Conservation (phyloP, 1,140 invertebrate species). For the Schlechtendalia chinensis region DNA sequence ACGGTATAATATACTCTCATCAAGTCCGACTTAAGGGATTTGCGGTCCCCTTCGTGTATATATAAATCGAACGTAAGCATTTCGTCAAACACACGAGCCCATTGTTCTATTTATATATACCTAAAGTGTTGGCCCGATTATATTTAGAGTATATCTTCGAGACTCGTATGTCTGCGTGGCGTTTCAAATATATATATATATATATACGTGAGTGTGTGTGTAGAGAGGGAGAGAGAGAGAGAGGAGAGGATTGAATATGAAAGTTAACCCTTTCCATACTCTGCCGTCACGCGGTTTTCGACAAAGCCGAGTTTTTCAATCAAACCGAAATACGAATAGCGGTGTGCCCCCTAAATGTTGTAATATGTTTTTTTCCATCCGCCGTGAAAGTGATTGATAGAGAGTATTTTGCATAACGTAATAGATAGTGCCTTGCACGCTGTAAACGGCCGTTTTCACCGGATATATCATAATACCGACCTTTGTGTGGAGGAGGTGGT, state of each 20-base stretch:
- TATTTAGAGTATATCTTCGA: conserved; percentile 3
- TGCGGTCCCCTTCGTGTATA: neutral
- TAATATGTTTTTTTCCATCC: conserved; percentile 18
- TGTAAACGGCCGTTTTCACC: conserved; percentile 5
- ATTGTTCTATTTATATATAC: conserved; percentile 17
- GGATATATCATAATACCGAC: neutral
- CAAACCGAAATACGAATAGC: conserved; percentile 6
- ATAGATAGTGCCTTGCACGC: conserved; percentile 5
- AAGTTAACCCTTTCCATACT: conserved; percentile 7
- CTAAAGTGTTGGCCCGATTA: neutral
- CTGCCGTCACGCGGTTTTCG: neutral
- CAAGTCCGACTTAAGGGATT: conserved; percentile 46
- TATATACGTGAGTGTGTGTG: neutral
- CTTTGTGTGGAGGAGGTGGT: neutral
- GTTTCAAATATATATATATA: neutral
- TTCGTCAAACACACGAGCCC: conserved; percentile 27
- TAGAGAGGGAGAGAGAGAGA: neutral
- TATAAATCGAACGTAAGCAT: conserved; percentile 18
- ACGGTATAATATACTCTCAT: conserved; percentile 22
- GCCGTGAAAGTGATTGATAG: conserved; percentile 45
- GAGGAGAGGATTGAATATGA: conserved; percentile 1
- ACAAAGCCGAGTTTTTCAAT: conserved; percentile 32
- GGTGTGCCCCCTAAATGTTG: neutral
- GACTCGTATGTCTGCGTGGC: neutral
- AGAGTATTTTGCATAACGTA: conserved; percentile 42